Conservation (phyloP, 2,888 invertebrate species). For the Eueremaeus valkanovi region DNA sequence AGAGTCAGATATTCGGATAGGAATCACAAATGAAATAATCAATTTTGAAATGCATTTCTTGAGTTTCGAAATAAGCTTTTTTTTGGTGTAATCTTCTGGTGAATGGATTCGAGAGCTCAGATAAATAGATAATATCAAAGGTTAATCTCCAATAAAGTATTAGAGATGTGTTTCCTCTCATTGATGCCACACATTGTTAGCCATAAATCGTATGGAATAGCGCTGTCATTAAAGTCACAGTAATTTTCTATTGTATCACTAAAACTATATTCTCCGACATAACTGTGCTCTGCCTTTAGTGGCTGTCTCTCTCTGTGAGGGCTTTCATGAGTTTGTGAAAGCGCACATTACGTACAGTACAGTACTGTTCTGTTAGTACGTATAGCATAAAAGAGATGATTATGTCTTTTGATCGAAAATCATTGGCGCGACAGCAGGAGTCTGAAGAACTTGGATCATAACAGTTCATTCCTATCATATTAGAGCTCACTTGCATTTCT, state of each 20-base stretch:
- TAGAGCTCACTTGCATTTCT: no score
- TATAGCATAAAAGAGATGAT: background rate
- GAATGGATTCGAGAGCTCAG: no score
- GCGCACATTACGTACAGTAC: background rate
- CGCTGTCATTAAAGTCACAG: background rate
- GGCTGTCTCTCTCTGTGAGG: background rate
- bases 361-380: background rate
- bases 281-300: background rate
- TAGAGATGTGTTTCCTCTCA: background rate
- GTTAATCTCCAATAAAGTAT: conserved; percentile 5
- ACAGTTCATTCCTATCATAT: no score
- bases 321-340: background rate
- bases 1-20: background rate
- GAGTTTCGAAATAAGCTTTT: no score
- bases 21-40: background rate
- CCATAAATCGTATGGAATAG: background rate
- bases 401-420: conserved; percentile 23
- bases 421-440: conserved; percentile 4
- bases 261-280: background rate
- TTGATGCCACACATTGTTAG: background rate
- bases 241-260: background rate
- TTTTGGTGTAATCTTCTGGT: no score
- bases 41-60: no score
- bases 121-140: background rate
- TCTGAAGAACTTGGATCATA: no score